phyloP scores from a whole-genome alignment of 1,140 invertebrate species.

The Penaeus chinensis region DNA sequence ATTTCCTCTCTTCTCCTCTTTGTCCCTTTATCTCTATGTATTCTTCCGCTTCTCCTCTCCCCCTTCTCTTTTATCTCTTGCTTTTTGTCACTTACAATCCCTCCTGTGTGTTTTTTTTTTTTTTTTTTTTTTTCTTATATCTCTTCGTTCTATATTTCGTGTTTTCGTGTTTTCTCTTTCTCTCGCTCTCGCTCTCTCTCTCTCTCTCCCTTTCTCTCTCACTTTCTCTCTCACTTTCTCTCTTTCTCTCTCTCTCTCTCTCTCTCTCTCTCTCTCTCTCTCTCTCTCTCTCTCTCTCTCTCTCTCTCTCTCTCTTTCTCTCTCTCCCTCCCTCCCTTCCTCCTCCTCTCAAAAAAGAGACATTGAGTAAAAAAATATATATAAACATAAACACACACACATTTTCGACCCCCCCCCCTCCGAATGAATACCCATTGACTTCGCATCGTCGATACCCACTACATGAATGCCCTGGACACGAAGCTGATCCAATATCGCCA shows the following conservation, averaged over 20 bases:
- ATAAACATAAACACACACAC: too few relatives aligned
- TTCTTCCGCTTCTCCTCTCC: neutral
- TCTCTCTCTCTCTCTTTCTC: slow-evolving; percentile 20
- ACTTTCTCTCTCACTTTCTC: neutral
- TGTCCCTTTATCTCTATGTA: neutral
- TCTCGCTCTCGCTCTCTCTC: neutral
- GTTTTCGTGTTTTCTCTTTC: neutral
- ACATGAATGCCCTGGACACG: too few relatives aligned
- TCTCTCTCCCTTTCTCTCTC: too few relatives aligned
- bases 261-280: slow-evolving; percentile 31
- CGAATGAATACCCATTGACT: too few relatives aligned
- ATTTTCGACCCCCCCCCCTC: neutral
- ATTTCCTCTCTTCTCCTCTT: neutral
- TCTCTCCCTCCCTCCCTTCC: slow-evolving; percentile 24
- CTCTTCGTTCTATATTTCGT: too few relatives aligned
- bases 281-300: slow-evolving; percentile 8
- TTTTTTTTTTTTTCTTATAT: too few relatives aligned
- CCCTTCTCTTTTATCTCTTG: neutral
- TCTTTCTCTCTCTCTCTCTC: slow-evolving; percentile 13
- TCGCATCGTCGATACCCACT: too few relatives aligned
- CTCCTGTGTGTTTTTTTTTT: too few relatives aligned
- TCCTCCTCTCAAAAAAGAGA: neutral
- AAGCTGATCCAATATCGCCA: too few relatives aligned
- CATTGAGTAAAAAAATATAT: too few relatives aligned
- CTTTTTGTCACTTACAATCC: neutral